Evolutionary conservation across 2,113 vertebrate genomes (phyloP).

Genomic region (Lagopus muta): DNA sequence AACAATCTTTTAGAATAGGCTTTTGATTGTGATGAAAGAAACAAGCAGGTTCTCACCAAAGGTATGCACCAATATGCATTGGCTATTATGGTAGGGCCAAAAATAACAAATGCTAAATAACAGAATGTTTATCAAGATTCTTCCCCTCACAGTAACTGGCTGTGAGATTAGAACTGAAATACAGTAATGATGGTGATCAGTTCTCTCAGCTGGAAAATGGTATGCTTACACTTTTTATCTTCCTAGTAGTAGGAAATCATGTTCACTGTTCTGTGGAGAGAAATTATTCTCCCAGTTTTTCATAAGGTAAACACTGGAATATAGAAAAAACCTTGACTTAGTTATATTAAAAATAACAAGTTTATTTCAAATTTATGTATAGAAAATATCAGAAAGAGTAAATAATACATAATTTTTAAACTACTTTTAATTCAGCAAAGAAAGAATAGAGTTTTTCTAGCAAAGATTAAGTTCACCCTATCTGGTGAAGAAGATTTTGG

Average conservation of each 20-base stretch:
- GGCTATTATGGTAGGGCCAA: background rate
- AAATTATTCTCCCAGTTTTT: background rate
- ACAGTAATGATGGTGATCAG: conserved; percentile 41
- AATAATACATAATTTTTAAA: background rate
- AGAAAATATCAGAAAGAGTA: background rate
- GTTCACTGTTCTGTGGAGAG: background rate
- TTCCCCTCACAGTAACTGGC: conserved; percentile 5
- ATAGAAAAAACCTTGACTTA: background rate
- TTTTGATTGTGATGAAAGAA: conserved; percentile 66
- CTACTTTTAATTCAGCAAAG: background rate
- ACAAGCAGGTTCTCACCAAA: conserved; percentile 44
- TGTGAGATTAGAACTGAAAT: conserved; percentile 26
- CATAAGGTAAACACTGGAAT: accelerated
- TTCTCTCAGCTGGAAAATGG: conserved; percentile 48
- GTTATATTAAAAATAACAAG: background rate
- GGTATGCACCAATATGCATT: conserved; percentile 19
- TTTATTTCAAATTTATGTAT: background rate
- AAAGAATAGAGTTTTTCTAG: background rate
- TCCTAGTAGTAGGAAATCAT: conserved; percentile 2
- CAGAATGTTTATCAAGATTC: conserved; percentile 25
- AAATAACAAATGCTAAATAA: conserved; percentile 1
- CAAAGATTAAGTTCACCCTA: background rate
- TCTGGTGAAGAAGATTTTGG: background rate
- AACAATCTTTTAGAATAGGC: conserved; percentile 49
- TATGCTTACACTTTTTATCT: conserved; percentile 32